Conservation (phyloP, 2,888 invertebrate species). For the Ceriagrion tenellum region DNA sequence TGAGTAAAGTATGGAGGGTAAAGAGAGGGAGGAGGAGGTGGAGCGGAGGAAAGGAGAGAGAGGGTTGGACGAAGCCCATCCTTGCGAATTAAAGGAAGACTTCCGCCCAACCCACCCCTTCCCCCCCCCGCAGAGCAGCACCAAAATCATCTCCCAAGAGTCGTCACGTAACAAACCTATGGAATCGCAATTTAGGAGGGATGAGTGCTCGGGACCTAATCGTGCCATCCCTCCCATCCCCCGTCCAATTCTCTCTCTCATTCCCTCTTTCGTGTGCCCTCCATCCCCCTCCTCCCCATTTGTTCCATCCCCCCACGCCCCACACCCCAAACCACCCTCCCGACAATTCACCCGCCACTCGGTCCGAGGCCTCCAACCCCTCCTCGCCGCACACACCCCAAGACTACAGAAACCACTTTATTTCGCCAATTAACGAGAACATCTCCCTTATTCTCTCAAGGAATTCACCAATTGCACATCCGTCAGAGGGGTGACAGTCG, state of each 20-base stretch:
- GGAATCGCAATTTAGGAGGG: constrained; percentile 46
- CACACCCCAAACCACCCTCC: background rate
- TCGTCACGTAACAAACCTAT: constrained; percentile 21
- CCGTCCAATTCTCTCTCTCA: background rate
- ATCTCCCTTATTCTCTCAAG: background rate
- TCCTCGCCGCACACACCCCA: background rate
- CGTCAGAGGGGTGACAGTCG: background rate
- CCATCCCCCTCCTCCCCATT: background rate
- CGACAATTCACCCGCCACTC: background rate
- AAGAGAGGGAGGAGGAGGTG: background rate
- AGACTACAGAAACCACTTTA: constrained; percentile 45
- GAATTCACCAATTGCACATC: background rate
- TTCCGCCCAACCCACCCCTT: background rate
- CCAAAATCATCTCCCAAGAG: constrained; percentile 46
- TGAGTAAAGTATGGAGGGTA: background rate
- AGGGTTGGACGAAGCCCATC: background rate
- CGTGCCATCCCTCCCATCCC: constrained; percentile 5
- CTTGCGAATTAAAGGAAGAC: constrained; percentile 64
- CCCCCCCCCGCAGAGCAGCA: background rate
- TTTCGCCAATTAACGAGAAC: constrained; percentile 22
- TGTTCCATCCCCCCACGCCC: too few species aligned
- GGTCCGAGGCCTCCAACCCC: background rate
- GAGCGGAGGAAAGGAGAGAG: background rate
- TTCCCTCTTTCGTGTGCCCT: background rate
- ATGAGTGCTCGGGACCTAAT: background rate